Base-by-base conservation (phyloP, 2,888 invertebrate genomes). In the Priocnemis perturbator region DNA sequence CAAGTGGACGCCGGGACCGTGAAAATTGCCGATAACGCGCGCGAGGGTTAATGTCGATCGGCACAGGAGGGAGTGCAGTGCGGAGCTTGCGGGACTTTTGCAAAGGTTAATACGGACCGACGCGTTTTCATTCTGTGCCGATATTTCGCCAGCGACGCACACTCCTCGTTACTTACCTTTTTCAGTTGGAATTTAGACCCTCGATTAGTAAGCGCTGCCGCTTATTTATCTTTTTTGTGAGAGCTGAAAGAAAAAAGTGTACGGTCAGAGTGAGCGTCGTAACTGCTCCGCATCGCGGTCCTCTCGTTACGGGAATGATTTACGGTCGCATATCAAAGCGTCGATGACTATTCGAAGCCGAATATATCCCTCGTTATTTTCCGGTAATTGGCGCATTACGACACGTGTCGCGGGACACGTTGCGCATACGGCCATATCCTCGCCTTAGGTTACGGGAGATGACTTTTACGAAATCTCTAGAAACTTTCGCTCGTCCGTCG, bases 401-500 rank as follows among this genome's bases (percentile, higher is more conserved):
- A 64, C 66, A 67, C 64, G 50, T 55, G 73, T 67, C 64, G 44
- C 62, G 52, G 20, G 58, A 69, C 26, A 19, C 30, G 53, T 47
- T 50, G 60, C 48, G 48, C 47, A 23, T 47, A 20, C 21, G 23
- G n/a, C 17, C 5, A 26, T 52, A 47, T 56, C 60, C 20, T 56
- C 57, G 37, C 19, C 57, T 37, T 20, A 64, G 64, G 62, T 68
- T 60, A 60, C 20, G 57, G 72, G 63, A 53, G 66, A 67, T 68
- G 61, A 55, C 56, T 60, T 71, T 71, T 62, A 67, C 71, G 79
- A 79, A 73, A 78, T 71, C 63, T n/a, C 52, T 7, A 47, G 64
- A 56, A 60, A 79, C 64, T 79, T 78, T 73, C 73, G 61, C 64
- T 64, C 48, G 62, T 30, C 61, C 67, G 60, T 50, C 62, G 64